Evolutionary conservation across 2,888 invertebrate genomes (phyloP), one percentile per base, ranked within the genome.

Genomic region (Sabellastarte sp.): DNA sequence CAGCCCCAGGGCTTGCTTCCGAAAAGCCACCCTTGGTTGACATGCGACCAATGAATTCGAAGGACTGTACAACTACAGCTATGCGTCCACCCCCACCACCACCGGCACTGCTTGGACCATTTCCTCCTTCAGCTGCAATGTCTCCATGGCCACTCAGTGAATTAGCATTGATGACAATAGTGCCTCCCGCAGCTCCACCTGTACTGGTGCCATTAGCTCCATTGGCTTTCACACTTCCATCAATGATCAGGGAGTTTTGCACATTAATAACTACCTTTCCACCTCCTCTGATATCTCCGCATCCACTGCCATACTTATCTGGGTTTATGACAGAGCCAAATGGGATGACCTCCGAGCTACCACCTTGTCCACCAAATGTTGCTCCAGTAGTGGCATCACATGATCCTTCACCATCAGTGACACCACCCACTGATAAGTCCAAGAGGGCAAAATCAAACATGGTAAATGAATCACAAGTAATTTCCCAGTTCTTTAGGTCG

Each of bases 31-130:
- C 77, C 53, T 60, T 59, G 2, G 73, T 62, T 15, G 57, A 53
- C 1, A 67, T 15, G 32, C 50, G 51, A 4, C 74, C 77, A 56
- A 60, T 59, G 63, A 74, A 77, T 20, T 32, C 32, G 15, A 66
- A 63, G 50, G 71, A 56, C 1, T 62, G 28, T 20, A 65, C 69
- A 41, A 60, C 31, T 5, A 74, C 63, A 0, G 69, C 62, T 20
- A 74, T 63, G 51, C 75, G 65, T n/a, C 77, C 75, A n/a, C n/a
- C n/a, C 50, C 76, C 73, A 55, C 73, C 70, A n/a, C 73, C 71
- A 20, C 70, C 69, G 29, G 63, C 61, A n/a, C 28, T 29, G 31
- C 31, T 63, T 26, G 26, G 24, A 1, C 30, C 59, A 29, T 10
- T 30, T 5, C 75, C 77, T 24, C 77, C 76, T 59, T 68, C 63